Percentiles rank a stretch among this genome's conserved stretches.
Conservation (phyloP, 2,113 vertebrate genomes). For the Artemisiospiza belli region DNA sequence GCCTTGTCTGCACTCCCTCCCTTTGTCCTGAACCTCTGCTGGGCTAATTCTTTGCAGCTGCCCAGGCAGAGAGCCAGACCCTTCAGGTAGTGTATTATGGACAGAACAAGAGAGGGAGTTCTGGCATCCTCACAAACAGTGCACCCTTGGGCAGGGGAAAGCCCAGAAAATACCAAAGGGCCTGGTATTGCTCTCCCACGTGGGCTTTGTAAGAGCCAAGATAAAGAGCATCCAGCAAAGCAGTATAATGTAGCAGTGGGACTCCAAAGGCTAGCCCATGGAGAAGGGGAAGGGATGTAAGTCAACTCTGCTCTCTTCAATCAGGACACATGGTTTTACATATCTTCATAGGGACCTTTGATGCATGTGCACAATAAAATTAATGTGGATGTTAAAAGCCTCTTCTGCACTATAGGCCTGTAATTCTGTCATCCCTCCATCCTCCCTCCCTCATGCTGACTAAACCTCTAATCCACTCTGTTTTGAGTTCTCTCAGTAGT, state of each 20-base stretch:
- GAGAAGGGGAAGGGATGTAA: neutral
- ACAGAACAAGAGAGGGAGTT: neutral
- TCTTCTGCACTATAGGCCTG: neutral
- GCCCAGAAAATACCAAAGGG: neutral
- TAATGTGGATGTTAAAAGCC: neutral
- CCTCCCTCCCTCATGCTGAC: neutral
- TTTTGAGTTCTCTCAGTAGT: neutral
- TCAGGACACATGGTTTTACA: neutral
- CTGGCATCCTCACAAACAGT: conserved; percentile 6
- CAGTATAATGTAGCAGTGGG: neutral
- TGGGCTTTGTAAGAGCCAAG: neutral
- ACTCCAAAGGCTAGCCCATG: neutral
- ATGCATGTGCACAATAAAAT: neutral
- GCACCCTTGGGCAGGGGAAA: conserved; percentile 20
- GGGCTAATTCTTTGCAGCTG: conserved; percentile 38
- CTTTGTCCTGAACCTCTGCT: neutral
- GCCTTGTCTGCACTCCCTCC: neutral
- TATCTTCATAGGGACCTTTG: neutral
- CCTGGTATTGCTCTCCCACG: neutral
- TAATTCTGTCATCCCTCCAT: neutral
- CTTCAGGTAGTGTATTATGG: neutral
- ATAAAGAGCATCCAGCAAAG: neutral
- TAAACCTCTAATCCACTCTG: neutral
- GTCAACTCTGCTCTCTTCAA: neutral
- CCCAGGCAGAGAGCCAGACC: conserved; percentile 31